Evolutionary conservation across 2,888 invertebrate genomes (phyloP), one percentile per base, ranked within the genome.

Genomic region (Pristionchus maxplancki): DNA sequence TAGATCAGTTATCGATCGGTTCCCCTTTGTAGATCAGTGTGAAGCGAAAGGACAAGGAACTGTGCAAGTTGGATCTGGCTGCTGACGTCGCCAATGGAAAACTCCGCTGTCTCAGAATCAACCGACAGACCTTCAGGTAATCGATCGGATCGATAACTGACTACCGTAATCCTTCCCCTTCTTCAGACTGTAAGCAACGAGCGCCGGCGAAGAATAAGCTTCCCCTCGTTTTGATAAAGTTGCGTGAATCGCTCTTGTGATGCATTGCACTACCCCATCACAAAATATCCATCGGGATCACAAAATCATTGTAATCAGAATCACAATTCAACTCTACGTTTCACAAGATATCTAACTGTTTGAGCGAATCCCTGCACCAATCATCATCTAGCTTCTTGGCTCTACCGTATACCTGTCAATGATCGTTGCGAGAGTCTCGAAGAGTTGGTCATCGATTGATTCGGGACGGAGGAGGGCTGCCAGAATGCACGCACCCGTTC

Each of bases 341-440:
- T n/a, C n/a, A n/a, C n/a, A n/a, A n/a, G n/a, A n/a, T n/a, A n/a
- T n/a, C n/a, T n/a, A n/a, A n/a, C n/a, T n/a, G n/a, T n/a, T n/a
- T n/a, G n/a, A n/a, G n/a, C n/a, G n/a, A n/a, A n/a, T n/a, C n/a
- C n/a, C n/a, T n/a, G n/a, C n/a, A n/a, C n/a, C n/a, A n/a, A n/a
- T n/a, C n/a, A n/a, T n/a, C n/a, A n/a, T n/a, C n/a, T n/a, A n/a
- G n/a, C n/a, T n/a, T n/a, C n/a, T n/a, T n/a, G n/a, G n/a, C 40
- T 1, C 48, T 31, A 53, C 53, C 40, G 37, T 83, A 53, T 34
- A 85, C 85, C 64, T 85, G 62, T 64, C 28, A n/a, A 85, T 48
- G 24, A 85, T 44, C 50, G 71, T 71, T 11, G 86, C 28, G 67
- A 88, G 88, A 28, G 81, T 78, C 28, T 88, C 88, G 44, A 88